Evolutionary conservation across 1,140 invertebrate genomes (phyloP).

Genomic region (Euglossa dilemma): DNA sequence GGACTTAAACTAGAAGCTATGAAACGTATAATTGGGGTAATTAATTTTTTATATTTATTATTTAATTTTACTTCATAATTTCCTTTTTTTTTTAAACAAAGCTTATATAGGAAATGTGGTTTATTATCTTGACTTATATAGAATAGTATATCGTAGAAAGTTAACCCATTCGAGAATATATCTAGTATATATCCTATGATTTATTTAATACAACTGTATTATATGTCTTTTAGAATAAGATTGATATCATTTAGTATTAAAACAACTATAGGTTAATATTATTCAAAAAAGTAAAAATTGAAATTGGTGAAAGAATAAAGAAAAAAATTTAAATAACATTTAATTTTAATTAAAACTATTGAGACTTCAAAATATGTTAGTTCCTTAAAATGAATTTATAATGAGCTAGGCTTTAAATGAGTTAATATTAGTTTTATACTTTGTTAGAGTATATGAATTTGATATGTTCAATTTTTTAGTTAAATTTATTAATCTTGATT

Average conservation of each 20-base stretch:
- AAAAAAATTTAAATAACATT: too few relatives aligned
- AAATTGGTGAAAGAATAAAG: too few relatives aligned
- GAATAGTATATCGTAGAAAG: neutral
- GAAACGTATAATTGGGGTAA: conserved; percentile 98
- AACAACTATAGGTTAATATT: too few relatives aligned
- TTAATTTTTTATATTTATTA: neutral
- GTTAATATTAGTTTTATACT: neutral
- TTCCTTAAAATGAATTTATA: too few relatives aligned
- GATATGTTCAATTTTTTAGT: conserved; percentile 31
- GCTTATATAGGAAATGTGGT: neutral
- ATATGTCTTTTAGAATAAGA: neutral
- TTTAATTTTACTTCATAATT: neutral
- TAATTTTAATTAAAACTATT: too few relatives aligned
- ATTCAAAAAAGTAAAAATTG: too few relatives aligned
- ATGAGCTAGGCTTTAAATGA: neutral
- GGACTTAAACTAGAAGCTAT: conserved; percentile 98
- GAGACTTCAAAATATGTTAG: too few relatives aligned
- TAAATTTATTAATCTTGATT: conserved; percentile 28
- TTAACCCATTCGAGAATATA: too few relatives aligned
- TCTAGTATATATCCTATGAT: too few relatives aligned
- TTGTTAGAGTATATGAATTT: neutral
- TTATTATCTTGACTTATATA: neutral
- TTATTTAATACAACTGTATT: too few relatives aligned
- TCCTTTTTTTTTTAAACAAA: neutral
- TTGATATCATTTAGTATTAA: too few relatives aligned